Base-by-base conservation (phyloP, 2,888 invertebrate genomes). In the Mayetiola destructor region DNA sequence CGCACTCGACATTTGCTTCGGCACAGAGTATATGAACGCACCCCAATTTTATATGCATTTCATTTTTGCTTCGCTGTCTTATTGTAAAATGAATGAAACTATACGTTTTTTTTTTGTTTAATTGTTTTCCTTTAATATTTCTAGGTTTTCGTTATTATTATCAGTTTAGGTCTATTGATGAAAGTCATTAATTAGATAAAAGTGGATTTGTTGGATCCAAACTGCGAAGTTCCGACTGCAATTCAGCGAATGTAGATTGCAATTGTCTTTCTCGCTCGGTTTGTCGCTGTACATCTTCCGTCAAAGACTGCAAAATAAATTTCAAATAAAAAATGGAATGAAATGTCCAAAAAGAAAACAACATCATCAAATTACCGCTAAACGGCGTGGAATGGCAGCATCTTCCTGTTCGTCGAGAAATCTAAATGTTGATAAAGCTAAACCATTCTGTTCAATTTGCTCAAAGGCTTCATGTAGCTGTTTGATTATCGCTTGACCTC, bases 201-300 rank as follows among this genome's bases (percentile, higher is more conserved):
- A 37, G n/a, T 6, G n/a, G 36, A 36, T 36, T 36, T 5, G 5
- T 3, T 9, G 36, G 36, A 36, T 36, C 36, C 8, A 39, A 20
- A 23, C 42, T 42, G 12, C 23, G 8, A 27, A 79, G 64, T 63
- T 84, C 79, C 3, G 80, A 77, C 62, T 84, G 82, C 1, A 94
- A 75, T 60, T 85, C 82, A 1, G 84, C 80, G 68, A 86, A 97
- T 64, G 82, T 81, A 60, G 80, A 79, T 74, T 99, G 97, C 55
- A 97, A 74, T 59, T 80, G 81, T 64, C 84, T 87, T 69, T 99
- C 97, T 58, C 96, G 77, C 61, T 93, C 91, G 64, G 85, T 88
- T 75, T 96, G 95, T 57, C 93, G 77, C 60, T 82, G 85, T 1
- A 95, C 94, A 69, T 96, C 95, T 67, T 94, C 93, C 57, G 88